A percentile compares a stretch with the other conserved stretches of the same genome.
phyloP scores from a whole-genome alignment of 1,140 invertebrate genomes.

The Andricus grossulariae region DNA sequence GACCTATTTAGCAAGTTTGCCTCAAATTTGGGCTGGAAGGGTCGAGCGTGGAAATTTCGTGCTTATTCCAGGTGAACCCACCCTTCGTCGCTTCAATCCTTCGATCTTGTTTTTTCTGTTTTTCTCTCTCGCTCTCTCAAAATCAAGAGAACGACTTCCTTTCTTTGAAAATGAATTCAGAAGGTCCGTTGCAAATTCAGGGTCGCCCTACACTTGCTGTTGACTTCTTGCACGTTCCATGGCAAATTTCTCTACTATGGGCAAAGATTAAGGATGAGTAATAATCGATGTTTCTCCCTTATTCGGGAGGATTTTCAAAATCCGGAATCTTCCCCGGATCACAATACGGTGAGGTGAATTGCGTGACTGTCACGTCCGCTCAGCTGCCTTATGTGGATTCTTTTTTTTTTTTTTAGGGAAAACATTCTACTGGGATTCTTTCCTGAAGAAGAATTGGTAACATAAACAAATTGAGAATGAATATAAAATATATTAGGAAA shows the following conservation, averaged over 20 bases:
- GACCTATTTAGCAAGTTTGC: conserved; percentile 70
- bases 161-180: conserved; percentile 4
- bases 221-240: conserved; percentile 51
- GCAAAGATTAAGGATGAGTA: conserved; percentile 22
- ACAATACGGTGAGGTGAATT: conserved; percentile 44
- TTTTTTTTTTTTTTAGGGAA: not conserved
- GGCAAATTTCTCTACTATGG: conserved; percentile 32
- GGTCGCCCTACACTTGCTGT: conserved; percentile 53
- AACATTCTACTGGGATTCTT: not conserved
- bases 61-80: conserved; percentile 41
- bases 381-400: conserved; percentile 54
- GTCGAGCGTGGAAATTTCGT: conserved; percentile 64
- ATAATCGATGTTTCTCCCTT: conserved; percentile 28
- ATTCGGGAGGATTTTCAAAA: conserved; percentile 49
- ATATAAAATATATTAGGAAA: too few relatives aligned
- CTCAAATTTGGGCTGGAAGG: conserved; percentile 51
- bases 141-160: not conserved
- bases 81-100: conserved; percentile 23
- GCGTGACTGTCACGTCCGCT: conserved; percentile 59
- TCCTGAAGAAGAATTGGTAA: too few relatives aligned
- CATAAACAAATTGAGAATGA: too few relatives aligned
- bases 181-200: conserved; percentile 56
- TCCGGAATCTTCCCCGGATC: conserved; percentile 33
- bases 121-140: conserved; percentile 31
- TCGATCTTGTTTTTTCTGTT: conserved; percentile 20